These are phyloP conservation scores for Laspeyria flexula DNA, from an alignment of 2,888 invertebrate species.

Conservation along the genomic window DNA sequence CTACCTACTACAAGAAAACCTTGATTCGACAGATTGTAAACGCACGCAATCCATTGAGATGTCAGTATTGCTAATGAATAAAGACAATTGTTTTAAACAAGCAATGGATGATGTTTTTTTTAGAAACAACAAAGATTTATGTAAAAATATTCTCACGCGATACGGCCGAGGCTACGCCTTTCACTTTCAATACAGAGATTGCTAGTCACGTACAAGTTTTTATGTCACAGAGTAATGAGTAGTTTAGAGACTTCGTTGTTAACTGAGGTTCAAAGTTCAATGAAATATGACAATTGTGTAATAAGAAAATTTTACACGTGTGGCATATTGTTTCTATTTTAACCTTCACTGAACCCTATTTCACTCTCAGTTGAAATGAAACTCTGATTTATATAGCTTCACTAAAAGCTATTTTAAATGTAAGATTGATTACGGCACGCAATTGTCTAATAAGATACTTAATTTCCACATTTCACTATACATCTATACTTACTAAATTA, in stretches of 20 bases:
- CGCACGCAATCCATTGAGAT: constrained; percentile 33
- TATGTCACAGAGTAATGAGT: constrained; percentile 33
- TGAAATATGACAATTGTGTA: constrained; percentile 19
- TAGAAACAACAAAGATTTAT: constrained; percentile 6
- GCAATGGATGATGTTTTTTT: constrained; percentile 32
- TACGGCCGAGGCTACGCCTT: constrained; percentile 59
- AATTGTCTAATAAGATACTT: too few relatives aligned
- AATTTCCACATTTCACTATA: too few relatives aligned
- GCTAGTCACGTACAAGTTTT: constrained; percentile 45
- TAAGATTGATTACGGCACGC: too few relatives aligned
- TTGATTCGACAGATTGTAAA: background rate
- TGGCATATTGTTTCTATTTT: background rate
- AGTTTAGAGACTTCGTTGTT: constrained; percentile 32
- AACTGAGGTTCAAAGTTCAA: constrained; percentile 33
- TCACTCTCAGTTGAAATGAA: background rate
- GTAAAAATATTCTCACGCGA: constrained; percentile 49
- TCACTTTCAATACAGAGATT: constrained; percentile 60
- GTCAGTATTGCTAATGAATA: constrained; percentile 15
- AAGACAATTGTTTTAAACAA: constrained; percentile 15
- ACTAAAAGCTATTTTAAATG: too few relatives aligned
- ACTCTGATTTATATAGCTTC: too few relatives aligned
- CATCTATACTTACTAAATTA: too few relatives aligned
- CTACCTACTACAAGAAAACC: constrained; percentile 21
- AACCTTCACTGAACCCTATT: background rate
- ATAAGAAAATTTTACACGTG: constrained; percentile 8